These are phyloP conservation scores for Pristionchus entomophagus DNA, from an alignment of 2,888 invertebrate genomes.

Conservation along the genomic window DNA sequence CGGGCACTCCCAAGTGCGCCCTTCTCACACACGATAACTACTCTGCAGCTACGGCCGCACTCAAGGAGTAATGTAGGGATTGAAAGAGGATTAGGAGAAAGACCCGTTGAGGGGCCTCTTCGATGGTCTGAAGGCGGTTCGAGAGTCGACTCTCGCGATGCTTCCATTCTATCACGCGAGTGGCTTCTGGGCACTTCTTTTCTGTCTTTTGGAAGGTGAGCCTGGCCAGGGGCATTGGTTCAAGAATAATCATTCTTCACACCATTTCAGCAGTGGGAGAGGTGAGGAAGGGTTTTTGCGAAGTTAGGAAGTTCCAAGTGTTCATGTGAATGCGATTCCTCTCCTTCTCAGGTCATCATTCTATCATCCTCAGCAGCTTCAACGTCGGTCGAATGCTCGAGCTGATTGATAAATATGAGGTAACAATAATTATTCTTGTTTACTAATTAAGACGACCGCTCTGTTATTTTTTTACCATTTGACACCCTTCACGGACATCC, in stretches of 20 bases:
- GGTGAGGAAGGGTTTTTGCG: too few species aligned
- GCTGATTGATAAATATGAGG: constrained; percentile 67
- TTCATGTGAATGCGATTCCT: too few species aligned
- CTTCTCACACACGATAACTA: constrained; percentile 70
- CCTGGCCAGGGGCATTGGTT: too few species aligned
- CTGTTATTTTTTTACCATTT: not conserved
- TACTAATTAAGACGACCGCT: too few species aligned
- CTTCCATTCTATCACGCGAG: constrained; percentile 70
- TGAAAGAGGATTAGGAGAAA: too few species aligned
- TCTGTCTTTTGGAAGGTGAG: constrained; percentile 67
- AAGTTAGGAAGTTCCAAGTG: too few species aligned
- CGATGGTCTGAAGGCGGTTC: constrained; percentile 51
- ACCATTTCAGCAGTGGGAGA: too few species aligned
- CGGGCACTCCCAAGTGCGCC: constrained; percentile 70
- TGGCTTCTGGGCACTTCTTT: constrained; percentile 72
- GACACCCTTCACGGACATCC: too few species aligned
- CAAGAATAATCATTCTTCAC: too few species aligned
- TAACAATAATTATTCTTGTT: constrained; percentile 42
- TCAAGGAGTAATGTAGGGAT: constrained; percentile 59
- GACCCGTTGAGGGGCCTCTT: constrained; percentile 55
- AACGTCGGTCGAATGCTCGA: constrained; percentile 66
- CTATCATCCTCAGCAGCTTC: constrained; percentile 65
- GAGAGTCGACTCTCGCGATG: constrained; percentile 64
- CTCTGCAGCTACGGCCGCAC: constrained; percentile 62
- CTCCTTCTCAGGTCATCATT: constrained; percentile 58